Evolutionary conservation across 2,113 vertebrate genomes (phyloP).

Genomic region (Gasterosteus aculeatus): DNA sequence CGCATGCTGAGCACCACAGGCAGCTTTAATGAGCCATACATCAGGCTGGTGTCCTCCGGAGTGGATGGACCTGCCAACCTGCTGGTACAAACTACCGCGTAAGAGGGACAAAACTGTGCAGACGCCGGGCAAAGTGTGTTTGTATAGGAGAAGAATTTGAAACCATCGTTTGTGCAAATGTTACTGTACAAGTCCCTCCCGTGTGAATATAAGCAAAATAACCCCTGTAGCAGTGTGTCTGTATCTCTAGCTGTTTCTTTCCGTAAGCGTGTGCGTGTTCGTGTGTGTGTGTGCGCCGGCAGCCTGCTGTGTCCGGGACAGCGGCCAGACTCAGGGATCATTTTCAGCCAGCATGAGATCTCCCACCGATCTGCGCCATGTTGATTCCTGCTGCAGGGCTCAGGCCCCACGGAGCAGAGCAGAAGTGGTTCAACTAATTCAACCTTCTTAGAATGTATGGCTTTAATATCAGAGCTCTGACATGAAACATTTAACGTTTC

Average conservation of each 20-base stretch:
- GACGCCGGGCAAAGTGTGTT: not conserved
- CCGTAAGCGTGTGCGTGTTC: slow-evolving; percentile 7
- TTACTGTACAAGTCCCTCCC: not conserved
- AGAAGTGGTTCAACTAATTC: slow-evolving; percentile 31
- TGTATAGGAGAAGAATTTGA: slow-evolving; percentile 16
- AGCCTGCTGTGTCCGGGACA: slow-evolving; percentile 64
- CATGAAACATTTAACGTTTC: slow-evolving; percentile 32
- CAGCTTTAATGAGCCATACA: slow-evolving; percentile 66
- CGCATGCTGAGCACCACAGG: slow-evolving; percentile 58
- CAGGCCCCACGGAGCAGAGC: slow-evolving; percentile 44
- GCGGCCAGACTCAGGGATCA: slow-evolving; percentile 64
- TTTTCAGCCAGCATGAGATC: slow-evolving; percentile 72
- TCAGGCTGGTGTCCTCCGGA: slow-evolving; percentile 58
- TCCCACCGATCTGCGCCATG: slow-evolving; percentile 64
- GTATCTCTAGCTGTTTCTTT: slow-evolving; percentile 23
- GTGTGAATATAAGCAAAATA: not conserved
- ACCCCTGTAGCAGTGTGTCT: slow-evolving; percentile 6
- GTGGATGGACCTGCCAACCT: slow-evolving; percentile 57
- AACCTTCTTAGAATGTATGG: slow-evolving; percentile 36
- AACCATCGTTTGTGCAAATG: slow-evolving; percentile 14
- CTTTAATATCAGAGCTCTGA: slow-evolving; percentile 58
- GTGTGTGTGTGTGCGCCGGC: not conserved
- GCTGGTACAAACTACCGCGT: slow-evolving; percentile 48
- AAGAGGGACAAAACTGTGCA: slow-evolving; percentile 26
- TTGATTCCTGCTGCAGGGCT: slow-evolving; percentile 56